phyloP scores from a whole-genome alignment of 2,888 invertebrate species.

The Pammene fasciana region DNA sequence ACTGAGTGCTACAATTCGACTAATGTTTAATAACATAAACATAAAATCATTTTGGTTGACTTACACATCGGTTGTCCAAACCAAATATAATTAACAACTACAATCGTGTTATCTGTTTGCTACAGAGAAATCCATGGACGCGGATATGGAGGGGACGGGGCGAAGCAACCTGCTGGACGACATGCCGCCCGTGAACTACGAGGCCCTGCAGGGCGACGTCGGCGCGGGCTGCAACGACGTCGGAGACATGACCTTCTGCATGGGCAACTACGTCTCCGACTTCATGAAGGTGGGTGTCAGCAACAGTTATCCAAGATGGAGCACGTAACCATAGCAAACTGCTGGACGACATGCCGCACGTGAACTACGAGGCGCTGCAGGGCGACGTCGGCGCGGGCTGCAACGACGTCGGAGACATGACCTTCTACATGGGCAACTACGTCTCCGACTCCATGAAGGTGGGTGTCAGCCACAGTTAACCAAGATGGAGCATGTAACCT shows the following conservation, averaged over 20 bases:
- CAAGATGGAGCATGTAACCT: too few relatives aligned
- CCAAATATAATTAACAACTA: too few relatives aligned
- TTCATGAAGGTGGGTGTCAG: constrained; percentile 87
- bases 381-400: constrained; percentile 66
- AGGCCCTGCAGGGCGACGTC: constrained; percentile 64
- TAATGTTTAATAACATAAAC: too few relatives aligned
- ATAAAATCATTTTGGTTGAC: too few relatives aligned
- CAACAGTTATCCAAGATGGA: not conserved
- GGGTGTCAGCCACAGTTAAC: constrained; percentile 42
- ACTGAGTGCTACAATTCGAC: too few relatives aligned
- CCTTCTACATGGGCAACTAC: constrained; percentile 92
- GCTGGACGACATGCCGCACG: constrained; percentile 72
- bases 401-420: constrained; percentile 90
- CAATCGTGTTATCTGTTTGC: not conserved
- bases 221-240: constrained; percentile 83
- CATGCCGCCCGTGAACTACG: constrained; percentile 71
- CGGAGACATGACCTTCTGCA: constrained; percentile 92
- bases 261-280: constrained; percentile 92
- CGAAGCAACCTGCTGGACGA: constrained; percentile 67
- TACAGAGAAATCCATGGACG: constrained; percentile 60
- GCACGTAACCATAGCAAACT: constrained; percentile 49
- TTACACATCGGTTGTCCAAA: too few relatives aligned
- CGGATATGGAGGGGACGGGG: constrained; percentile 64
- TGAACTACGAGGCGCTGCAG: constrained; percentile 67
- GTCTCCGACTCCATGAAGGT: constrained; percentile 94